Base-by-base conservation (phyloP, 1,140 invertebrate genomes). In the Macrocentrus cingulum region DNA sequence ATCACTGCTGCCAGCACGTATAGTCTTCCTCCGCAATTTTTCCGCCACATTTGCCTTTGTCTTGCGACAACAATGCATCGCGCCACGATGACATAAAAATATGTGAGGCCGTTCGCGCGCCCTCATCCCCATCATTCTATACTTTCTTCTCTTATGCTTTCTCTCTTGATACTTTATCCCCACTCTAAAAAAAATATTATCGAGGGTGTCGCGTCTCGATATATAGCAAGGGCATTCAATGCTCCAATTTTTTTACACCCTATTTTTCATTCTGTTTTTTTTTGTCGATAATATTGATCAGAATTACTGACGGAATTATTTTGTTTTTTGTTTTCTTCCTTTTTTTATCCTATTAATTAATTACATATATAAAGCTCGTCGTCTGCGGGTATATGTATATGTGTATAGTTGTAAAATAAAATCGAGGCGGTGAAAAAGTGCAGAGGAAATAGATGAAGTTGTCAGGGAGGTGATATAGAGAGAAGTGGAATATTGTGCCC, bases 41-140 rank as follows among this genome's bases (percentile, higher is more conserved):
- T 77, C 74, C 76, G 75, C 72, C 75, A 79, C 76, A 79, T 79
- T 79, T 79, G 74, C 75, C 68, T 77, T 79, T 77, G 76, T 79
- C 75, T 77, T 72, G 71, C 66, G 74, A 75, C 72, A 79, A 79
- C 76, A 77, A 79, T 79, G 75, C 71, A 72, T 72, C 71, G 69
- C 15, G 69, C 69, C 32, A 67, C 59, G 72, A 73, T 79, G 76
- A 77, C 75, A 74, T 77, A 77, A 77, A 79, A 79, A 77, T 79
- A 77, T 77, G 74, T 75, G 68, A 69, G 62, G 13, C 36, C 7
- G 6, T 11, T 6, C 11, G 29, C 11, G 29, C 36, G 8, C 36
- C 36, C 11, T 11, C 36, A 39, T 39, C 7, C 25, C 4, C 13
- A 11, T 51, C 59, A 51, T 41, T 53, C 61, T 32, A 16, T 8